Base-by-base conservation (phyloP, 37 sponge, comb jelly and placozoan genomes). In the Theonella swinhoei region DNA sequence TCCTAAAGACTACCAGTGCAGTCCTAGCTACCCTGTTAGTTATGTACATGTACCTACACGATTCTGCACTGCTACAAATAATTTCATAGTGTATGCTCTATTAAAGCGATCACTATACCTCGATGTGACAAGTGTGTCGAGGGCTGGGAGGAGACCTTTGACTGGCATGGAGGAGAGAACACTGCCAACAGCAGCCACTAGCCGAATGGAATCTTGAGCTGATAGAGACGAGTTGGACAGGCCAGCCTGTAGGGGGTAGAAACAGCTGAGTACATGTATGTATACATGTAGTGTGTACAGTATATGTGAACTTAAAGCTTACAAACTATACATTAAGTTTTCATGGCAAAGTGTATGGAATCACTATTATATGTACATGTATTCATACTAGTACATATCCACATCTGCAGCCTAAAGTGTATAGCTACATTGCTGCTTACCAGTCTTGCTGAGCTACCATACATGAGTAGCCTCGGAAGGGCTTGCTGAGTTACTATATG, bases 111-210 rank as follows among this genome's bases (percentile, higher is more conserved):
- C n/a, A n/a, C n/a, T n/a, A n/a, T n/a, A n/a, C n/a, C n/a, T 31
- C 3, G 83, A 82, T 0, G 26, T 2, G 22, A 77, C 41, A 0
- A 90, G 70, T 35, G 70, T 26, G 5, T 84, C 81, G 24, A 90
- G 69, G 29, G 80, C 81, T 17, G 29, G 31, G 19, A 75, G 22
- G 4, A 91, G 68, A 20, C 77, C 72, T 22, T 35, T 33, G 62
- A 80, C 54, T 26, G 87, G 76, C 47, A 86, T 76, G 24, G 71
- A 17, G 0, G 92, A 91, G 79, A 91, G 84, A 29, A 91, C 77
- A 34, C 74, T 66, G 24, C 88, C 83, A 39, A 91, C 70, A 42
- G 92, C 92, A 23, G 84, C 87, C 30, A 87, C 67, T 8, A 91
- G 26, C 3, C 83, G 68, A 4, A 78, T 68, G 29, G 78, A 86